Evolutionary conservation across 2,888 invertebrate species (phyloP), one percentile per base, ranked within the genome.

Genomic region (Sinohyriopsis cumingii): DNA sequence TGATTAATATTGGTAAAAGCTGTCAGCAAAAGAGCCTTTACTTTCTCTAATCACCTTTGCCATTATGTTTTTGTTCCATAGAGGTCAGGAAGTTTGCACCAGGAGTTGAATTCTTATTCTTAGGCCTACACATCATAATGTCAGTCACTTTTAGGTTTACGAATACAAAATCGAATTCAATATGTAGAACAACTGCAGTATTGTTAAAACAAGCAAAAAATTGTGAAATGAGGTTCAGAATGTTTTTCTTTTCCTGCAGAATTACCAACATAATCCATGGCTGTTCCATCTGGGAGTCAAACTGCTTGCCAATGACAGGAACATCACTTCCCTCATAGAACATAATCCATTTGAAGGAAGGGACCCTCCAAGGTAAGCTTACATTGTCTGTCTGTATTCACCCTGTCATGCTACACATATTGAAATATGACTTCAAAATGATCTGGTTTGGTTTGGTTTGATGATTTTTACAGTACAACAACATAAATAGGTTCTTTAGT

Each of bases 191-290:
- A 45, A 45, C 9, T 12, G 45, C 45, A 15, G 45, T 45, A 45
- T 45, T 45, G 1, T 45, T 45, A 12, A 45, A 15, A 45, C 45
- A 45, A 0, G 0, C n/a, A n/a, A 45, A 45, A 45, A 45, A 0
- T 45, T 3, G 45, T 45, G 15, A 45, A 22, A 59, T 59, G 59
- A 22, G 12, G 19, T 15, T 28, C 25, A 12, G 18, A n/a, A 62
- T 62, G 33, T 33, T 33, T 12, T 24, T 28, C 15, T 55, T 53
- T 67, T 68, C 19, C 83, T 84, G 20, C 82, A 90, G 90, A 87
- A 77, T 67, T 89, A 88, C 68, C 85, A 90, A 69, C 77, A 87
- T 60, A 89, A 91, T 75, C 87, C 88, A 0, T 91, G 91, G 91
- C 77, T 91, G 28, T 77, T 90, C 3, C 89, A 90, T 67, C 79